phyloP scores from a whole-genome alignment of 1,140 invertebrate genomes.

The Drosophila suzukii region DNA sequence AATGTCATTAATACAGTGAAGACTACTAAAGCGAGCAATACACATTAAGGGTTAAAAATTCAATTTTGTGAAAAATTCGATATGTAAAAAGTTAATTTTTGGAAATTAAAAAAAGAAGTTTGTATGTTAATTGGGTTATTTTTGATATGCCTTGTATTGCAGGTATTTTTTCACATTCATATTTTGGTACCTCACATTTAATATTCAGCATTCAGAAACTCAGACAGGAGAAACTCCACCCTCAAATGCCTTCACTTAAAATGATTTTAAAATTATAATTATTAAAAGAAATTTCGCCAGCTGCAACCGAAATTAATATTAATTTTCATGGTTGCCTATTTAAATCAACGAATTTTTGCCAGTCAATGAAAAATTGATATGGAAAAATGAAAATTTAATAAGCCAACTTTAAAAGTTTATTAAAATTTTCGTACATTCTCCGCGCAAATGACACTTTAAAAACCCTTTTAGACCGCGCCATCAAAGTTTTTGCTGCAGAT shows the following conservation, averaged over 20 bases:
- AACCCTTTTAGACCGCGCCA: conserved; percentile 1
- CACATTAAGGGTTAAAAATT: no score
- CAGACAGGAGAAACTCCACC: not conserved
- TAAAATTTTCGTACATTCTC: conserved; percentile 6
- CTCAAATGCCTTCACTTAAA: conserved; percentile 3
- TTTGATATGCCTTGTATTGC: no score
- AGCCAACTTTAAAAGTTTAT: conserved; percentile 8
- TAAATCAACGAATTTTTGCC: conserved; percentile 2
- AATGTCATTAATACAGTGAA: no score
- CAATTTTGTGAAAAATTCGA: no score
- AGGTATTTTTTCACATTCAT: not conserved
- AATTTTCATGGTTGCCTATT: conserved; percentile 6
- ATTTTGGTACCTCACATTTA: not conserved
- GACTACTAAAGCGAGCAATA: no score
- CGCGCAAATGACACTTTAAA: conserved; percentile 11
- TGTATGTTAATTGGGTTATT: no score
- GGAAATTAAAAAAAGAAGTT: no score
- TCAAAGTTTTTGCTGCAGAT: conserved; percentile 18
- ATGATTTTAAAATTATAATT: conserved; percentile 13
- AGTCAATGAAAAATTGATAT: conserved; percentile 7
- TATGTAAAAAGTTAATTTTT: no score
- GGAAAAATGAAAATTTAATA: conserved; percentile 25
- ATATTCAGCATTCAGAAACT: conserved; percentile 4
- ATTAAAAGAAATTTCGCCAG: conserved; percentile 6
- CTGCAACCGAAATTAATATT: conserved; percentile 15